Evolutionary conservation across 2,888 invertebrate genomes (phyloP).

Genomic region (Pammene aurita): DNA sequence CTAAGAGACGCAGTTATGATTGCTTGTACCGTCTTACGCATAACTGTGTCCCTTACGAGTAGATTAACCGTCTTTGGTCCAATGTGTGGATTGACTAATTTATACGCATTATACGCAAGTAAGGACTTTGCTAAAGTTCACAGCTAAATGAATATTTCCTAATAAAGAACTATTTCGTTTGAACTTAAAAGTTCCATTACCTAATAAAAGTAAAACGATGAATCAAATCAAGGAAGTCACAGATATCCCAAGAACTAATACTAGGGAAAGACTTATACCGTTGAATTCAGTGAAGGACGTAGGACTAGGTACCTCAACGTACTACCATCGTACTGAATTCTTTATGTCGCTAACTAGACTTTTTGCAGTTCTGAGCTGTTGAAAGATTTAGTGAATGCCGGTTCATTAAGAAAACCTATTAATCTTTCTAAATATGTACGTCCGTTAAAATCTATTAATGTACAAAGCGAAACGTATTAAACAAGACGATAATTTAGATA

Average conservation of each 20-base stretch:
- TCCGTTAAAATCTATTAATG: not conserved
- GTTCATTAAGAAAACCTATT: constrained; percentile 15
- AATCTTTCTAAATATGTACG: not conserved
- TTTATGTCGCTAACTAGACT: constrained; percentile 4
- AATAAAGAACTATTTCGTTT: too few species aligned
- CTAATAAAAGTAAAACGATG: not conserved
- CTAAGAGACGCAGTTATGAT: too few species aligned
- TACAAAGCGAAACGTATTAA: not conserved
- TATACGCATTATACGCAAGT: too few species aligned
- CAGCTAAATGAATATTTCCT: too few species aligned
- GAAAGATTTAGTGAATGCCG: not conserved
- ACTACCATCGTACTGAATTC: constrained; percentile 8
- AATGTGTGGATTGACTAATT: too few species aligned
- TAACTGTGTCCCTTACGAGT: too few species aligned
- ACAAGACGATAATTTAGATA: not conserved
- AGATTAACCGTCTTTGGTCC: too few species aligned
- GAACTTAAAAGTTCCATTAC: not conserved
- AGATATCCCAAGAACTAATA: not conserved
- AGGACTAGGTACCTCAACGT: constrained; percentile 11
- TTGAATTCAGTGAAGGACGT: not conserved
- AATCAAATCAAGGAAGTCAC: not conserved
- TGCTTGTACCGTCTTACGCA: too few species aligned
- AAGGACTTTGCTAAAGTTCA: too few species aligned
- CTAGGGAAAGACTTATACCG: constrained; percentile 1
- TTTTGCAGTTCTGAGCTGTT: not conserved